phyloP scores from a whole-genome alignment of 2,888 invertebrate species.

The Cryptus armator region DNA sequence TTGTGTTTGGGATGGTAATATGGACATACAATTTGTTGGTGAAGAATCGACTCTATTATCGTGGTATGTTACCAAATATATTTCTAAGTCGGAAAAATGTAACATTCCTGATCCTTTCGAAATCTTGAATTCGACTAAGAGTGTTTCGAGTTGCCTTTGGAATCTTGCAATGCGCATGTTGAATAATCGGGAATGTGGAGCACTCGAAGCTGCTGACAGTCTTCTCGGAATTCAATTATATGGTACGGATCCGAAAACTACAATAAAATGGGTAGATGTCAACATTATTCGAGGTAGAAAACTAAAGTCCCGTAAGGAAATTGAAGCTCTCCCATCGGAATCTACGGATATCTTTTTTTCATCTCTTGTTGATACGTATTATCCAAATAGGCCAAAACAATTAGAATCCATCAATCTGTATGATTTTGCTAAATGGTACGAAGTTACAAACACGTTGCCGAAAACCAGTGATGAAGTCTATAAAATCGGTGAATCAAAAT shows the following conservation, averaged over 20 bases:
- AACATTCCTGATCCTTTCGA: conserved; percentile 5
- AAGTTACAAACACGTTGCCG: no score
- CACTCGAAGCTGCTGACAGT: conserved; percentile 59
- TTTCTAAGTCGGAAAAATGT: conserved; percentile 32
- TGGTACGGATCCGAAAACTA: conserved; percentile 62
- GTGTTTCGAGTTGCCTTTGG: conserved; percentile 72
- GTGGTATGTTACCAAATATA: conserved; percentile 21
- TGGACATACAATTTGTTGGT: conserved; percentile 6
- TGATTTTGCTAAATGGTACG: no score
- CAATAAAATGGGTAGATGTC: conserved; percentile 75
- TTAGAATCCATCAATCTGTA: no score
- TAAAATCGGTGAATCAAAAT: no score
- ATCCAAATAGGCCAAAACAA: background rate
- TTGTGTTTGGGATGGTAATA: conserved; percentile 37
- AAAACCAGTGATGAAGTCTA: no score
- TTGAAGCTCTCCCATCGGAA: background rate
- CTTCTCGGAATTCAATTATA: conserved; percentile 57
- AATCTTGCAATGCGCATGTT: conserved; percentile 60
- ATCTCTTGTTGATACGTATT: background rate
- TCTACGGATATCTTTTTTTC: no score
- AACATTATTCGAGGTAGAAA: conserved; percentile 63
- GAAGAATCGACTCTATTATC: background rate
- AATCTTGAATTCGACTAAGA: conserved; percentile 74
- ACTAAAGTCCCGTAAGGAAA: conserved; percentile 44
- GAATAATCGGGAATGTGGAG: conserved; percentile 64